Conservation (phyloP, 2,888 invertebrate genomes). For the Trichacis sp. region DNA sequence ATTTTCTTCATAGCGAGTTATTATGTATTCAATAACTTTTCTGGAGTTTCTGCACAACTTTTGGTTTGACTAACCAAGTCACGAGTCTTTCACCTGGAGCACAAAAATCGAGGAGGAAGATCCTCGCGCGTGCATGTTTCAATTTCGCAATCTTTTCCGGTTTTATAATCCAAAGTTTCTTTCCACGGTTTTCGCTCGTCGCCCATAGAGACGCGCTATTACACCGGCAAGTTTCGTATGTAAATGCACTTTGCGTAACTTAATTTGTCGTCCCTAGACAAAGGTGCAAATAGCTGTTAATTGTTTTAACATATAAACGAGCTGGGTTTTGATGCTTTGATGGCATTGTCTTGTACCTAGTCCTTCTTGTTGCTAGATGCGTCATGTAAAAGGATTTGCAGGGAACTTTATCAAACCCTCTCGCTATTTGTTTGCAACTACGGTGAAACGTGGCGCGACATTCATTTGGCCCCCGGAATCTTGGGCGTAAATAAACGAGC, state of each 20-base stretch:
- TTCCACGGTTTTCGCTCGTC: neutral
- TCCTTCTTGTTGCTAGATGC: neutral
- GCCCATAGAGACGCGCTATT: neutral
- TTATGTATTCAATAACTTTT: too few species aligned
- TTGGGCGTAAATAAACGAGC: neutral
- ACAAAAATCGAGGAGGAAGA: too few species aligned
- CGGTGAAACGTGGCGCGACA: neutral
- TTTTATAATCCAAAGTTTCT: neutral
- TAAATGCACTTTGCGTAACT: slow-evolving; percentile 6
- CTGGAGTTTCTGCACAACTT: too few species aligned
- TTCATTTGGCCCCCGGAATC: neutral
- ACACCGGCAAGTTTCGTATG: slow-evolving; percentile 1
- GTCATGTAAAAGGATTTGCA: neutral
- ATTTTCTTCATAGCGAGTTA: too few species aligned
- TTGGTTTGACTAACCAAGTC: too few species aligned
- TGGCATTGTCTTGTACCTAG: neutral
- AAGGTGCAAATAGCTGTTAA: slow-evolving; percentile 4
- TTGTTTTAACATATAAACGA: slow-evolving; percentile 9
- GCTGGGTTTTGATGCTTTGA: neutral
- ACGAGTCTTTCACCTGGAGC: too few species aligned
- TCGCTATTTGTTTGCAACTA: neutral
- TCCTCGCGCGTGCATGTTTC: too few species aligned
- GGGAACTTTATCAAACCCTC: neutral
- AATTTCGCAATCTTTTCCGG: neutral
- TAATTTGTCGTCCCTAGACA: neutral